Evolutionary conservation across 2,797 vertebrate species (phyloP).

Genomic region (Telmatherina bonti): DNA sequence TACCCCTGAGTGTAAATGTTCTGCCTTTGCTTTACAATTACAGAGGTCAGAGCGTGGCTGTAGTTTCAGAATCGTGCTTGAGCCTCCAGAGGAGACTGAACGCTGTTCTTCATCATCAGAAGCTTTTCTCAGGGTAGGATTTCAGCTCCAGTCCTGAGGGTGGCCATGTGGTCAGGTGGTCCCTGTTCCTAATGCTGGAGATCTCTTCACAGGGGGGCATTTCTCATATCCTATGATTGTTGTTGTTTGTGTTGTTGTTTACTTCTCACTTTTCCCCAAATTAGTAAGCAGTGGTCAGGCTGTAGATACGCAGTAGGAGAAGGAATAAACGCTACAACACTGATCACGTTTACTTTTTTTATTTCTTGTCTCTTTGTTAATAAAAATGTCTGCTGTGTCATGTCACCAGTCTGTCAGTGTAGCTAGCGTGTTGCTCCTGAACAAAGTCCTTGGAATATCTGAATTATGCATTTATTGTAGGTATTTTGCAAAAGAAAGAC

Average conservation of each 20-base stretch:
- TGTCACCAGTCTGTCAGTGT: no score
- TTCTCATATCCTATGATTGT: not conserved
- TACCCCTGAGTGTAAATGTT: slow-evolving; percentile 63
- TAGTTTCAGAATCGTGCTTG: slow-evolving; percentile 37
- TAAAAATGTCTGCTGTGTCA: no score
- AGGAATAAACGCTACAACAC: no score
- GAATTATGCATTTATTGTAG: not conserved
- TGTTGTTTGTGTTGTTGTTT: slow-evolving; percentile 1
- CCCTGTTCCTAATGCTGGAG: slow-evolving; percentile 42
- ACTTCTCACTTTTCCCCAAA: not conserved
- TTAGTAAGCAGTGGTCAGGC: no score
- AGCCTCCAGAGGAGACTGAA: slow-evolving; percentile 21
- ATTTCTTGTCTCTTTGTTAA: no score
- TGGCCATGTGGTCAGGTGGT: slow-evolving; percentile 67
- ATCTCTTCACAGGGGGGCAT: slow-evolving; percentile 30
- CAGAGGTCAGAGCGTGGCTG: slow-evolving; percentile 60
- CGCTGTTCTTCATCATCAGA: slow-evolving; percentile 52
- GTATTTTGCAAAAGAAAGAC: no score
- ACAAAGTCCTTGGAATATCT: not conserved
- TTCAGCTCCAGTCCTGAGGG: slow-evolving; percentile 59
- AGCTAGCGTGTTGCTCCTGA: not conserved
- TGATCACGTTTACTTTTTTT: no score
- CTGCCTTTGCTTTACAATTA: slow-evolving; percentile 64
- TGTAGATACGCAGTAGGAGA: no score
- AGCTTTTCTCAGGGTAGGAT: slow-evolving; percentile 60